Evolutionary conservation across 2,888 invertebrate genomes (phyloP).

Genomic region (Stegophylla sp.): DNA sequence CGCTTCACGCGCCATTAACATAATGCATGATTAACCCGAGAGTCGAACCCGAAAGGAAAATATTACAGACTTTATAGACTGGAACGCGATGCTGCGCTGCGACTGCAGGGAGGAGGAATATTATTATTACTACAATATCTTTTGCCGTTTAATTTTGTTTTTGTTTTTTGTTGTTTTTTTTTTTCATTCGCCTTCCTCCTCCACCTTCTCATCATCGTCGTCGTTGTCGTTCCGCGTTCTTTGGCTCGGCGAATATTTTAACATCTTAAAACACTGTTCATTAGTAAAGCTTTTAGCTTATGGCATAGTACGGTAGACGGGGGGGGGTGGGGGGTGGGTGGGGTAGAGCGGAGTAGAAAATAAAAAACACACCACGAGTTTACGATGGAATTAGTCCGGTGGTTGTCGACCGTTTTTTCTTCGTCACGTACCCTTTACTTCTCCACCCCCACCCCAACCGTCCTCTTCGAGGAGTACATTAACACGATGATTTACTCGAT

Average conservation of each 20-base stretch:
- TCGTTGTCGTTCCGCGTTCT: no score
- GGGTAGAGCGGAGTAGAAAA: neutral
- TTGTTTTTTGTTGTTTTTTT: no score
- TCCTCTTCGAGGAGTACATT: neutral
- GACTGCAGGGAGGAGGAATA: neutral
- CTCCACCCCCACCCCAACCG: no score
- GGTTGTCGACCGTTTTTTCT: neutral
- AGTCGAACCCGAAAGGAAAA: constrained; percentile 19
- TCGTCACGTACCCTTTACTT: neutral
- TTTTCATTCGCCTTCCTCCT: neutral
- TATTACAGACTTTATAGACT: neutral
- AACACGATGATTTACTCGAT: neutral
- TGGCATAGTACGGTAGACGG: no score
- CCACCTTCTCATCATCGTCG: no score
- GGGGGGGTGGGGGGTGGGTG: no score
- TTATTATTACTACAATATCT: constrained; percentile 16
- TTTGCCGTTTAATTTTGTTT: constrained; percentile 12
- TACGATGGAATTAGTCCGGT: neutral
- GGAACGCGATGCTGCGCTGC: no score
- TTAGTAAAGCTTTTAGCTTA: constrained; percentile 40
- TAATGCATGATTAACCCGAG: constrained; percentile 45
- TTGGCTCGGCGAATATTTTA: constrained; percentile 31
- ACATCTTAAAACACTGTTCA: constrained; percentile 31
- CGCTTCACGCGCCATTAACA: constrained; percentile 42
- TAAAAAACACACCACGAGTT: neutral